Percentiles rank a stretch among this genome's conserved stretches.
Evolutionary conservation across 2,888 invertebrate species (phyloP).

Genomic region (Parnassius apollo): DNA sequence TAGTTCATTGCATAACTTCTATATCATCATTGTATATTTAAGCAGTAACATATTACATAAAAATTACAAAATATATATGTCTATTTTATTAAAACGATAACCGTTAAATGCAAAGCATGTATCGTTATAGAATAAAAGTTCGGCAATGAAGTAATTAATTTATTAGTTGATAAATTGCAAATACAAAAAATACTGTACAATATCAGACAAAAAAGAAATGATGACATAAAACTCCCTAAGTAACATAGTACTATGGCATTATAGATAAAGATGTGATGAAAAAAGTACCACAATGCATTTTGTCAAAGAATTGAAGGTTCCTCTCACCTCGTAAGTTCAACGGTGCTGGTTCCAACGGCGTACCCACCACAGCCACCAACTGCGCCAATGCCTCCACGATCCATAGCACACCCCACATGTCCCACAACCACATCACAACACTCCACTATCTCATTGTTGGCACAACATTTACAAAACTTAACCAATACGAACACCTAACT

Average conservation of each 20-base stretch:
- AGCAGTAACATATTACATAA: too few relatives aligned
- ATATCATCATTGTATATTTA: too few relatives aligned
- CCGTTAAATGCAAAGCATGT: too few relatives aligned
- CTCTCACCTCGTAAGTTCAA: conserved; percentile 71
- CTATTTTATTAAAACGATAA: too few relatives aligned
- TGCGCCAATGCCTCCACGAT: conserved; percentile 64
- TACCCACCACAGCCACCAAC: conserved; percentile 61
- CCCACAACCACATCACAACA: conserved; percentile 80
- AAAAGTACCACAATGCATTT: conserved; percentile 46
- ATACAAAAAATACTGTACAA: not conserved
- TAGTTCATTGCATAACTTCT: too few relatives aligned
- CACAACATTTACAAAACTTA: conserved; percentile 79
- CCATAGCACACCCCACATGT: conserved; percentile 78
- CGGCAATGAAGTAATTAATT: too few relatives aligned
- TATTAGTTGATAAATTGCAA: too few relatives aligned
- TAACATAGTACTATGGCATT: too few relatives aligned
- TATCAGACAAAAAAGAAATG: not conserved
- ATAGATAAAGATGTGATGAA: not conserved
- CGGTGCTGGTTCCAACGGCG: conserved; percentile 69
- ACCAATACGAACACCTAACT: conserved; percentile 76
- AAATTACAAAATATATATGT: too few relatives aligned
- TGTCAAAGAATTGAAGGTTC: conserved; percentile 48
- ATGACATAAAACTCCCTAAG: not conserved
- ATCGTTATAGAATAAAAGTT: too few relatives aligned
- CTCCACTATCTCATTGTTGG: conserved; percentile 81